Evolutionary conservation across 2,888 invertebrate genomes (phyloP).

Genomic region (Pheosia tremula): DNA sequence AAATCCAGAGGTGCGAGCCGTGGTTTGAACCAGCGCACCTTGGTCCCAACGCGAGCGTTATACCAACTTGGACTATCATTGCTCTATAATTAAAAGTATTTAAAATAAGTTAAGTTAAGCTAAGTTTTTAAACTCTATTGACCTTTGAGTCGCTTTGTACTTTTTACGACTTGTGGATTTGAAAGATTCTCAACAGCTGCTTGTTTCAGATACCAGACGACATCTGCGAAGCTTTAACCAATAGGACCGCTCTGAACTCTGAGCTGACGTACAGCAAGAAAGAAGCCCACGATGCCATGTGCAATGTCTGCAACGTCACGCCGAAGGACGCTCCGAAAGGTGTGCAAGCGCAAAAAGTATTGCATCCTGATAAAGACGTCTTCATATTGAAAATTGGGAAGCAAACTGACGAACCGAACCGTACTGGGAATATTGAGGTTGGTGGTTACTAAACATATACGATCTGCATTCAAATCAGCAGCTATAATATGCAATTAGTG

Average conservation of each 20-base stretch:
- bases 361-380: constrained; percentile 88
- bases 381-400: constrained; percentile 90
- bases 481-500: too few relatives aligned
- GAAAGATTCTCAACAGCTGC: too few relatives aligned
- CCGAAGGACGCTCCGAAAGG: constrained; percentile 81
- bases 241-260: constrained; percentile 66
- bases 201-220: constrained; percentile 69
- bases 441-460: constrained; percentile 26
- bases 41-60: too few relatives aligned
- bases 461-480: too few relatives aligned
- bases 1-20: too few relatives aligned
- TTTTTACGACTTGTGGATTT: too few relatives aligned
- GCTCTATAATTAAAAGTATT: too few relatives aligned
- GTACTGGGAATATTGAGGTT: constrained; percentile 88
- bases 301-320: constrained; percentile 74
- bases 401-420: constrained; percentile 84
- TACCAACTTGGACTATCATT: too few relatives aligned
- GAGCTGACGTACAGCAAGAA: constrained; percentile 65
- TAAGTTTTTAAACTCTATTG: too few relatives aligned
- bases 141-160: too few relatives aligned
- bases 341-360: constrained; percentile 82
- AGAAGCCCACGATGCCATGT: constrained; percentile 58
- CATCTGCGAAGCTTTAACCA: constrained; percentile 69
- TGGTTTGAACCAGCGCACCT: too few relatives aligned
- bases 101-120: too few relatives aligned